These are phyloP conservation scores for Xenopus tropicalis DNA, from an alignment of 2,113 vertebrate species.

Conservation along the genomic window DNA sequence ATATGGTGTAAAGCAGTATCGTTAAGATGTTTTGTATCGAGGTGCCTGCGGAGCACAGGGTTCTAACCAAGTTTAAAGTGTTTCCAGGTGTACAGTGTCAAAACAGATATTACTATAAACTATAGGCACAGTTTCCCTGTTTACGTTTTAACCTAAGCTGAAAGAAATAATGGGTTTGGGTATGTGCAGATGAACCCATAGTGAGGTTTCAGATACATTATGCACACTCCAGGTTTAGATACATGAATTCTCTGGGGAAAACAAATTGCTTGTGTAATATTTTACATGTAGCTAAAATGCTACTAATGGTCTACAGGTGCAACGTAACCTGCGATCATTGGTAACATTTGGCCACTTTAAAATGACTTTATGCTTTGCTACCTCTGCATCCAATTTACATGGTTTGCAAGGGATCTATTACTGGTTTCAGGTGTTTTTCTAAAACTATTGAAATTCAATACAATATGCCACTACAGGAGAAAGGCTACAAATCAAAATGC, in stretches of 20 bases:
- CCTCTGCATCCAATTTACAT: constrained; percentile 30
- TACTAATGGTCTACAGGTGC: constrained; percentile 34
- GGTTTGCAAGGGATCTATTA: constrained; percentile 27
- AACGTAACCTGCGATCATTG: constrained; percentile 2
- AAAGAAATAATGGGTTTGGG: constrained; percentile 20
- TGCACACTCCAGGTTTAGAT: constrained; percentile 1
- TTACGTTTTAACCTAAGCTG: neutral
- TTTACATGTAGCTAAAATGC: constrained; percentile 16
- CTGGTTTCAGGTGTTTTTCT: constrained; percentile 33
- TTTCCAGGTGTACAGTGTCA: constrained; percentile 13
- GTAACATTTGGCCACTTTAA: constrained; percentile 10
- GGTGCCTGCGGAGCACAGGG: neutral
- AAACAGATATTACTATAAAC: neutral
- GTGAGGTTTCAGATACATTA: neutral
- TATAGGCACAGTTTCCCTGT: neutral
- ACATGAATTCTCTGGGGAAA: constrained; percentile 3
- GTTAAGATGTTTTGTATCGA: neutral
- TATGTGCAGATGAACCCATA: constrained; percentile 12
- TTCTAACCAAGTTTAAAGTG: neutral
- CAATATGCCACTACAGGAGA: neutral
- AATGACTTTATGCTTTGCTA: constrained; percentile 1
- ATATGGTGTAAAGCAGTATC: neutral
- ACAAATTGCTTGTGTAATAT: constrained; percentile 16
- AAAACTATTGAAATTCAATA: constrained; percentile 7
- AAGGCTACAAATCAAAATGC: constrained; percentile 11